Percentiles rank a stretch among this genome's conserved stretches.
These are phyloP conservation scores for Epizoanthus ramosus DNA, from an alignment of 92 coral and sea anemone genomes.

Conservation along the genomic window DNA sequence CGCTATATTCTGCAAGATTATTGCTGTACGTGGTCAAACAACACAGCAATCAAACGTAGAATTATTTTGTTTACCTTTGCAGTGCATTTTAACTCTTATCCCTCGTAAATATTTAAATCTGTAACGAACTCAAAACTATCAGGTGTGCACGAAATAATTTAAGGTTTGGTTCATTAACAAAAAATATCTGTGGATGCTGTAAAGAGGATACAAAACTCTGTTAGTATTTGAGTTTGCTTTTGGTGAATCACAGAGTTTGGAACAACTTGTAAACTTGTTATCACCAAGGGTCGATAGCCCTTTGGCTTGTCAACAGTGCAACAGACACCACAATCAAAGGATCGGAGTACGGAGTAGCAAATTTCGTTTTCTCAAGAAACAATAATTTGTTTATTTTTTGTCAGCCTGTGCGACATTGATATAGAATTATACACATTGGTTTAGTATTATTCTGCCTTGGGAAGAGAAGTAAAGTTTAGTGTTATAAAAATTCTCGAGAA, in stretches of 20 bases:
- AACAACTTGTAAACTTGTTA: no score
- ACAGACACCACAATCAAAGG: not conserved
- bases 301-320: not conserved
- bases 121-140: not conserved
- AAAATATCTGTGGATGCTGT: not conserved
- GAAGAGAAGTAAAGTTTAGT: not conserved
- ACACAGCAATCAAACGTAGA: slow-evolving; percentile 1
- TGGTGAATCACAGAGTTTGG: no score
- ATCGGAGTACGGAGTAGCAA: not conserved
- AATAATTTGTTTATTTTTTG: not conserved
- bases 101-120: slow-evolving; percentile 30
- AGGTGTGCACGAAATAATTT: not conserved
- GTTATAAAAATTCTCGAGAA: not conserved
- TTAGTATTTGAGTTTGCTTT: not conserved
- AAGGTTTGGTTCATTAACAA: not conserved
- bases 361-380: not conserved
- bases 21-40: not conserved
- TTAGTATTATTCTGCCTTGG: not conserved
- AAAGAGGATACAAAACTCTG: not conserved
- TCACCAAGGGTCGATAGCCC: no score
- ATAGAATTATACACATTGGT: not conserved
- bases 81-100: not conserved
- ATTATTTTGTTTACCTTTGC: not conserved
- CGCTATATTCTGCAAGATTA: slow-evolving; percentile 25
- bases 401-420: not conserved